Evolutionary conservation across 2,113 vertebrate species (phyloP), one percentile per base, ranked within the genome.

Genomic region (Vulpes lagopus): DNA sequence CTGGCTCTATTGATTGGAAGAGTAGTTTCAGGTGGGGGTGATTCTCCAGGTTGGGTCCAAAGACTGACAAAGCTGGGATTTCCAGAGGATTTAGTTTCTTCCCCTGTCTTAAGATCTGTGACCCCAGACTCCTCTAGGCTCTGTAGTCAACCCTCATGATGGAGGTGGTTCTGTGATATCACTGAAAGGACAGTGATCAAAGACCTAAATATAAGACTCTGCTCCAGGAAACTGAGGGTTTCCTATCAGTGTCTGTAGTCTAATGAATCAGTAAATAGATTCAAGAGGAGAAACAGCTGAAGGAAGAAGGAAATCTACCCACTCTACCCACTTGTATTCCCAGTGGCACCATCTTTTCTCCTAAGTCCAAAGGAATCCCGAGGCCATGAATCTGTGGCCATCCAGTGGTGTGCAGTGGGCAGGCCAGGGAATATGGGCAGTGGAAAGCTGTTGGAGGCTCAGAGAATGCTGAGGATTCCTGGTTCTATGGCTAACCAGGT

Each of bases 141-240:
- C 88, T 94, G 55, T 35, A 86, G 35, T 49, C 69, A 16, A 55
- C 10, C 23, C 23, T 81, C 30, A 81, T 43, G 19, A 60, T 79
- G 49, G 74, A 71, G 25, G 55, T 60, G 20, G 51, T 35, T 86
- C 67, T 95, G 1, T 90, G 73, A 73, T 22, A 55, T 95, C 59
- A 69, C 17, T 94, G 80, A 82, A 65, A 55, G 60, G 32, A 92
- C 43, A 92, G 65, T 60, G 32, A 74, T 9, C 25, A 90, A 78
- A 95, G 67, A 59, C 55, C 25, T 78, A 65, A 79, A 11, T 53
- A 62, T 27, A 53, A 53, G 55, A 92, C 32, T 43, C 16, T 80
- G 27, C 16, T 64, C 60, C n/a, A 23, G 14, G 49, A 74, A 62
- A 25, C 3, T 1, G 11, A 95, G 59, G 51, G n/a, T 12, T 62